Base-by-base conservation (phyloP, 2,113 vertebrate species). In the Pterophyllum scalare region DNA sequence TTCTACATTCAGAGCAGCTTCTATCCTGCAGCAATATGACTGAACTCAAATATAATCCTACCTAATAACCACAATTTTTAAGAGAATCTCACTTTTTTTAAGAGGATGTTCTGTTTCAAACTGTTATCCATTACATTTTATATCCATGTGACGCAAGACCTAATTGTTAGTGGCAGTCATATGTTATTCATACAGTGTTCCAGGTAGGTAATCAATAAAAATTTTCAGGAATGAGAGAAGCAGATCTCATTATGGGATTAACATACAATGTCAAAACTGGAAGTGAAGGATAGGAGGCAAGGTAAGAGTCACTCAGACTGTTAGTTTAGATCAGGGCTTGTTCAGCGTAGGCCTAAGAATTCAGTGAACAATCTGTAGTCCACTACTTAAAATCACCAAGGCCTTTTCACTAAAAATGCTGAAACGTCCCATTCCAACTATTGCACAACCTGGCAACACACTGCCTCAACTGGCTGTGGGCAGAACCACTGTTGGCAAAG, bases 371-470 rank as follows among this genome's bases (percentile, higher is more conserved):
- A 75, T 58, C 64, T 85, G 59, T 72, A 82, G 72, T 82, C 61
- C 64, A 77, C 70, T 11, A 81, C 33, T 38, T 28, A 2, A 19
- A 54, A 54, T 75, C 35, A 20, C 77, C 6, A 40, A 70, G 46
- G 46, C 64, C 65, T 62, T 81, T 59, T 78, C 46, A 65, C 58
- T 49, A 59, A 85, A 86, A 86, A 85, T 26, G 57, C 43, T 72
- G 65, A 81, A 85, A 79, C 15, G 8, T 59, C 77, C 76, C 90
- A 92, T 94, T 93, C 90, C 88, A 90, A 40, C 75, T 80, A 75
- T 61, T 46, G 59, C 75, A 77, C 81, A 91, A 61, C 93, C 93
- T 92, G 89, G 92, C 90, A 94, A 93, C 92, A 56, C 22, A 13
- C 61, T 43, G 81, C 85, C 74, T 79, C 79, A 82, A 67, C 77